phyloP scores from a whole-genome alignment of 2,888 invertebrate genomes.

The Tetropium fuscum region DNA sequence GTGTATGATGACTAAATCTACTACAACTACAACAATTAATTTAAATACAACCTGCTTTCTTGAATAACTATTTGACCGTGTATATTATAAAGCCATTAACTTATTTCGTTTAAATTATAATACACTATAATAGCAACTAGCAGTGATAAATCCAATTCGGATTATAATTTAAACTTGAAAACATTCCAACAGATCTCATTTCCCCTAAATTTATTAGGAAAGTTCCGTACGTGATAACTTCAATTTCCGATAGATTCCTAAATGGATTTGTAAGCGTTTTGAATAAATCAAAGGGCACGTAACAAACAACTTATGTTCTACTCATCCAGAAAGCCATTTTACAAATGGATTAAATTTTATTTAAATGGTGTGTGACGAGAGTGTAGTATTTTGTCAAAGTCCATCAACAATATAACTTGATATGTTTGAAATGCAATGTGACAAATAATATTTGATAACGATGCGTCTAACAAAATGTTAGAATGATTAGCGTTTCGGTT shows the following conservation, averaged over 20 bases:
- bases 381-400: constrained; percentile 21
- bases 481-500: no score
- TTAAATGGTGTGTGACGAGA: constrained; percentile 17
- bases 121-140: no score
- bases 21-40: no score
- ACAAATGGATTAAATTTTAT: constrained; percentile 31
- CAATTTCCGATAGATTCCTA: constrained; percentile 42
- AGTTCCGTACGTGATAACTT: constrained; percentile 43
- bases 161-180: constrained; percentile 18
- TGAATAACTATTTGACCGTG: no score
- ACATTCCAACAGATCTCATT: constrained; percentile 31
- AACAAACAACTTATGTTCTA: constrained; percentile 24
- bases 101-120: no score
- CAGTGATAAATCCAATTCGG: constrained; percentile 1
- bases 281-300: constrained; percentile 35
- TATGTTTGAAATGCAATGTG: background rate
- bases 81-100: no score
- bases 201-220: constrained; percentile 38
- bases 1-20: no score
- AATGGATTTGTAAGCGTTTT: constrained; percentile 36
- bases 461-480: background rate
- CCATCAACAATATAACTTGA: background rate
- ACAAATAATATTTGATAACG: background rate
- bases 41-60: no score
- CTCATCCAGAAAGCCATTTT: constrained; percentile 31